Evolutionary conservation across 2,113 vertebrate genomes (phyloP), one percentile per base, ranked within the genome.

Genomic region (Percina caprodes): DNA sequence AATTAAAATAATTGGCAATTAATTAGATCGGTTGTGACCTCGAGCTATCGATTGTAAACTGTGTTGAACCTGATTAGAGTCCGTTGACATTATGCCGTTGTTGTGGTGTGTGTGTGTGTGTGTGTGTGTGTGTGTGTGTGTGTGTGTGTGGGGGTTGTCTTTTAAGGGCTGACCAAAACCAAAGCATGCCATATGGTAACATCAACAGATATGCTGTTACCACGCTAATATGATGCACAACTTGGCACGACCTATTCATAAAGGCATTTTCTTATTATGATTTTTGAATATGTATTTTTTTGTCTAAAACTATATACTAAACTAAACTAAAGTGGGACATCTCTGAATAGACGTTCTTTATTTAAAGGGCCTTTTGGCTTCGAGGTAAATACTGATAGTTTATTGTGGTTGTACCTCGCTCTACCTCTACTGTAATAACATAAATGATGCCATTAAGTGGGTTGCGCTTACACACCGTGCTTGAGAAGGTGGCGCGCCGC

Each of bases 381-480:
- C 92, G 95, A 96, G 95, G 96, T 96, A 96, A 94, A 96, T 93
- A 94, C 95, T 93, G 96, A 95, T 94, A 94, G 95, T 96, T 96
- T 96, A 95, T 95, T 95, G 95, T 94, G 95, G 96, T 96, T 96
- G 96, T 96, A 95, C 96, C 93, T 95, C 94, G 95, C 93, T 95
- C 95, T 96, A 95, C 94, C 94, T 91, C 95, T 67, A 81, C 94
- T 94, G 89, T 93, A 94, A 94, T 94, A 95, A 95, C 95, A 96
- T 95, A 95, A 93, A 95, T 92, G 95, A 94, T 92, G 93, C 95
- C 94, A 94, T 95, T 96, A 96, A 96, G 95, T 96, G 96, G 80
- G 86, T 92, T 93, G 96, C 77, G 67, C 77, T 80, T 74, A 33
- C 42, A 66, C 95, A 94, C 94, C 88, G 92, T 90, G 92, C 88